Conservation (phyloP, 2,797 vertebrate species). For the Hydrolagus colliei region DNA sequence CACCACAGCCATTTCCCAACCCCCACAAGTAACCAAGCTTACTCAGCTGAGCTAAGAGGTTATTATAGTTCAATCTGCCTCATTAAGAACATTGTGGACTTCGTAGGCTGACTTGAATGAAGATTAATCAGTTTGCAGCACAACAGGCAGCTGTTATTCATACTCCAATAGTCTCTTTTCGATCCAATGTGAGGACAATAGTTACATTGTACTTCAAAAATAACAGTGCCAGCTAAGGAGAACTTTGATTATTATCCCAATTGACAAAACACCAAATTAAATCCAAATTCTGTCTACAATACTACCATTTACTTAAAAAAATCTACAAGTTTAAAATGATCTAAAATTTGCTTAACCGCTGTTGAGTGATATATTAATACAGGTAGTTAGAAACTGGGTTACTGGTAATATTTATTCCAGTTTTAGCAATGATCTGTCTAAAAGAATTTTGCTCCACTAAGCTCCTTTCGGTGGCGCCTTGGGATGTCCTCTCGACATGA, state of each 20-base stretch:
- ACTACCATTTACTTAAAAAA: background rate
- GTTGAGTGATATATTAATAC: background rate
- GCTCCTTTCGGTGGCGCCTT: background rate
- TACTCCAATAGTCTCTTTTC: slow-evolving; percentile 45
- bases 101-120: slow-evolving; percentile 42
- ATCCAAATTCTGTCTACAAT: background rate
- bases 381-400: background rate
- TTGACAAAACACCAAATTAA: background rate
- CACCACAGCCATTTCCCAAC: background rate
- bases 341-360: background rate
- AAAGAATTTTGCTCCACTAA: slow-evolving; percentile 1
- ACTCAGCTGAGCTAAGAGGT: slow-evolving; percentile 50
- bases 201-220: slow-evolving; percentile 42
- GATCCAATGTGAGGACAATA: slow-evolving; percentile 41
- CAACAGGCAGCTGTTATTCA: slow-evolving; percentile 44
- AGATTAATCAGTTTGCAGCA: slow-evolving; percentile 47
- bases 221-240: background rate
- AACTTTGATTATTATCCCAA: background rate
- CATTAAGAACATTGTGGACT: slow-evolving; percentile 47
- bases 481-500: too few relatives aligned
- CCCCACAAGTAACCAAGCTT: slow-evolving; percentile 13
- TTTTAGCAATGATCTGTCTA: background rate
- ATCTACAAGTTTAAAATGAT: background rate
- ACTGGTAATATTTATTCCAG: background rate
- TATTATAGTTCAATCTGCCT: slow-evolving; percentile 63